Conservation (phyloP, 2,797 vertebrate genomes). For the Sebastes melanostomus region DNA sequence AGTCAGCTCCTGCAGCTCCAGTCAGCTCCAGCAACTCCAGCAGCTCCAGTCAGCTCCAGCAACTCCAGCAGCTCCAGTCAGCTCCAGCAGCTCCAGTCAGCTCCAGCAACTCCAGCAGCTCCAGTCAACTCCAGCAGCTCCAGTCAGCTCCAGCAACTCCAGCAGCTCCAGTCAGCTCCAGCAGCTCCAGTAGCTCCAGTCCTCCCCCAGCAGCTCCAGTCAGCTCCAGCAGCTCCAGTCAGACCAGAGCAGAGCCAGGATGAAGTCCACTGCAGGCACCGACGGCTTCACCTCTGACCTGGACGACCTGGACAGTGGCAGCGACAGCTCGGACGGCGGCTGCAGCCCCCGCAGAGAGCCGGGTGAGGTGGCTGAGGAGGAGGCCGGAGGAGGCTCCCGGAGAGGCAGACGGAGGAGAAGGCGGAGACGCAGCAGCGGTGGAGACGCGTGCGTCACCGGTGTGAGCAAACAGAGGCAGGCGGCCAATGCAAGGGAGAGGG, state of each 20-base stretch:
- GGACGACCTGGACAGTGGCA: constrained; percentile 81
- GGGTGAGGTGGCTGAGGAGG: constrained; percentile 1
- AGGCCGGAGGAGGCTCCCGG: neutral
- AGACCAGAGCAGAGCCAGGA: constrained; percentile 50
- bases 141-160: constrained; percentile 21
- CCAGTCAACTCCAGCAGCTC: neutral
- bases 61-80: neutral
- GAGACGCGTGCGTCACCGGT: constrained; percentile 58
- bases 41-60: no score
- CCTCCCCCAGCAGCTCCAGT: neutral
- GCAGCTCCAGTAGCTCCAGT: constrained; percentile 23
- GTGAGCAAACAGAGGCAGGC: constrained; percentile 86
- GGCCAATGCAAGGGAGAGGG: constrained; percentile 90
- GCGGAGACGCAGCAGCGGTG: constrained; percentile 41
- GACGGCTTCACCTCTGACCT: constrained; percentile 75
- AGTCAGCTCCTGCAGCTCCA: constrained; percentile 39
- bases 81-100: no score
- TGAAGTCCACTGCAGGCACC: constrained; percentile 78
- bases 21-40: constrained; percentile 4
- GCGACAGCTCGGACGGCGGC: constrained; percentile 79
- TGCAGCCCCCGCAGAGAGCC: constrained; percentile 58
- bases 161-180: neutral
- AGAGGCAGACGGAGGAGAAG: constrained; percentile 31
- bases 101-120: no score
- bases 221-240: constrained; percentile 35